A percentile compares a stretch with the other conserved stretches of the same genome.
Conservation (phyloP, 2,113 vertebrate genomes). For the Ardeotis arabs region DNA sequence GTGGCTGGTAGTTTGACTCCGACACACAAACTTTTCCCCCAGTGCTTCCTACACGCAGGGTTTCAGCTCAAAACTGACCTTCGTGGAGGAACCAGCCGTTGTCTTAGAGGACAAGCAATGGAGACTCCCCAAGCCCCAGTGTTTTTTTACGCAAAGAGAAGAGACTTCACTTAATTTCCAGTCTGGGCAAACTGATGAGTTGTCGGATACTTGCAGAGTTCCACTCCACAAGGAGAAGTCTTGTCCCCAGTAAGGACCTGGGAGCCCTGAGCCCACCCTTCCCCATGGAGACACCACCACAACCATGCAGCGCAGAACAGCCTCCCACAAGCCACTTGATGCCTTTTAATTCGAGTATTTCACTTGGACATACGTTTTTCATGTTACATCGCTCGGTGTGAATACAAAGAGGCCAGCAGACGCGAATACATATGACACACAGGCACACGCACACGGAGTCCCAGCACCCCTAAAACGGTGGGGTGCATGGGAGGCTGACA, state of each 20-base stretch:
- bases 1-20: background rate
- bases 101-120: background rate
- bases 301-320: background rate
- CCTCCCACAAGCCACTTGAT: background rate
- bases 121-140: background rate
- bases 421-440: slow-evolving; percentile 26
- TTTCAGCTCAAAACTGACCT: background rate
- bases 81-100: background rate
- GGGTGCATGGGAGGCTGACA: background rate
- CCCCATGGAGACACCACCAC: background rate
- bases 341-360: slow-evolving; percentile 55
- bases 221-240: background rate
- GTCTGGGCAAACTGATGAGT: background rate
- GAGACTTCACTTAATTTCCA: background rate
- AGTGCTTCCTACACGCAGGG: background rate
- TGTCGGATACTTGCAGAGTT: background rate
- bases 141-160: background rate
- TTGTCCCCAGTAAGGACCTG: fast-evolving
- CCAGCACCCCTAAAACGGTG: background rate
- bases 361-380: background rate
- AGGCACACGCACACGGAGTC: background rate
- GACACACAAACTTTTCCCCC: background rate
- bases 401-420: slow-evolving; percentile 43
- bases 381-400: background rate
- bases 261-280: background rate